Percentiles rank a stretch among this genome's conserved stretches.
phyloP scores from a whole-genome alignment of 1,140 invertebrate genomes.

The Microplitis mediator region DNA sequence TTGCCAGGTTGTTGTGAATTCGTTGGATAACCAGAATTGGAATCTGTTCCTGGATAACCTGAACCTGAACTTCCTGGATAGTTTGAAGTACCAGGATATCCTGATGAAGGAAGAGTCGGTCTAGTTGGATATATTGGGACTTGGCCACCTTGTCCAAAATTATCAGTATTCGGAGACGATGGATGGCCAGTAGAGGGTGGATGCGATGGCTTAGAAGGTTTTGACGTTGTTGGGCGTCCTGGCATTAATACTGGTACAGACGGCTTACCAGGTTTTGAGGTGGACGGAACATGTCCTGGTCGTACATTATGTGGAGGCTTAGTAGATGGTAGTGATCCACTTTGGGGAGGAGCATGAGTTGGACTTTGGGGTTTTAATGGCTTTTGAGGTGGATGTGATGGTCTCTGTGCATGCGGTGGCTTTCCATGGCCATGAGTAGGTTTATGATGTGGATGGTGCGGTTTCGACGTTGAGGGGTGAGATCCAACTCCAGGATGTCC shows the following conservation, averaged over 20 bases:
- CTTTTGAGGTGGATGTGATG: not conserved
- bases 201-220: too few species aligned
- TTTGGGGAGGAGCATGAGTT: not conserved
- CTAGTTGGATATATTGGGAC: too few species aligned
- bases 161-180: not conserved
- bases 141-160: not conserved
- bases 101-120: constrained; percentile 8
- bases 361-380: not conserved
- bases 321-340: not conserved
- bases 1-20: constrained; percentile 23
- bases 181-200: not conserved
- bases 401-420: too few species aligned
- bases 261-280: not conserved
- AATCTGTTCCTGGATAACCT: constrained; percentile 25
- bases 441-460: too few species aligned
- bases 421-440: too few species aligned
- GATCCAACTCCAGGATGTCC: not conserved
- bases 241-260: too few species aligned
- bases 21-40: too few species aligned
- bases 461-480: too few species aligned
- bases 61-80: constrained; percentile 9
- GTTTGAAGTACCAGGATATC: not conserved
- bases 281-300: not conserved
- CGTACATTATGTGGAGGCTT: not conserved
- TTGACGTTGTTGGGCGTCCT: too few species aligned